Conservation (phyloP, 1,140 invertebrate genomes). For the Tetragonula clypearis region DNA sequence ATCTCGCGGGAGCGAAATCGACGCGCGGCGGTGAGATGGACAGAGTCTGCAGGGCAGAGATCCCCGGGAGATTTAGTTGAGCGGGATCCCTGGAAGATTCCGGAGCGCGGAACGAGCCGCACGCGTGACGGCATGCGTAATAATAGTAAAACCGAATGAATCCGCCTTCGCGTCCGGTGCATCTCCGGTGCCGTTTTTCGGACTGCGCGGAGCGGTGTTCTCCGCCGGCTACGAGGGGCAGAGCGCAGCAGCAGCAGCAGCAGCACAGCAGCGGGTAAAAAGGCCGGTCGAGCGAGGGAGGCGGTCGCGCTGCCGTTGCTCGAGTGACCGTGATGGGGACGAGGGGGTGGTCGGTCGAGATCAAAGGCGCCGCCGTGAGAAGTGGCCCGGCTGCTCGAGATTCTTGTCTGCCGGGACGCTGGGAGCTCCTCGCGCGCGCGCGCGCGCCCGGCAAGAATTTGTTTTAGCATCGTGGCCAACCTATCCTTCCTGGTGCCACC, state of each 20-base stretch:
- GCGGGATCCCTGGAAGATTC: constrained; percentile 16
- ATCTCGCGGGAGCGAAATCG: constrained; percentile 17
- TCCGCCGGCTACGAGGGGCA: neutral
- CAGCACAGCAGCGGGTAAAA: constrained; percentile 52
- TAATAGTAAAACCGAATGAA: constrained; percentile 72
- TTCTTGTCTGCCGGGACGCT: constrained; percentile 65
- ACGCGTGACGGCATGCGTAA: constrained; percentile 70
- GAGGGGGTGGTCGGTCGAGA: constrained; percentile 63
- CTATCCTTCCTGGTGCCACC: constrained; percentile 34
- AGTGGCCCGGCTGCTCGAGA: constrained; percentile 68
- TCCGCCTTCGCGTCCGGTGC: constrained; percentile 30
- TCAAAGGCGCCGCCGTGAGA: constrained; percentile 69
- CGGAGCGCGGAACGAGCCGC: constrained; percentile 50
- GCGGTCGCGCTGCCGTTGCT: constrained; percentile 51
- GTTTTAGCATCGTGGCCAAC: constrained; percentile 54
- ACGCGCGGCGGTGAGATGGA: constrained; percentile 12
- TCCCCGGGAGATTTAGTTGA: constrained; percentile 3
- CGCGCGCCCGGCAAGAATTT: constrained; percentile 52
- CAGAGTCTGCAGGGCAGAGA: neutral
- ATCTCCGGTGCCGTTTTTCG: constrained; percentile 36
- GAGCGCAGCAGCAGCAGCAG: constrained; percentile 3
- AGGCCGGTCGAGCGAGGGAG: constrained; percentile 48
- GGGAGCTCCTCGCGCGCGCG: constrained; percentile 18
- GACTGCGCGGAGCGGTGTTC: neutral
- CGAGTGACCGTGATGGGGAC: constrained; percentile 56